Conservation (phyloP, 1,140 invertebrate species). For the Cydia splendana region DNA sequence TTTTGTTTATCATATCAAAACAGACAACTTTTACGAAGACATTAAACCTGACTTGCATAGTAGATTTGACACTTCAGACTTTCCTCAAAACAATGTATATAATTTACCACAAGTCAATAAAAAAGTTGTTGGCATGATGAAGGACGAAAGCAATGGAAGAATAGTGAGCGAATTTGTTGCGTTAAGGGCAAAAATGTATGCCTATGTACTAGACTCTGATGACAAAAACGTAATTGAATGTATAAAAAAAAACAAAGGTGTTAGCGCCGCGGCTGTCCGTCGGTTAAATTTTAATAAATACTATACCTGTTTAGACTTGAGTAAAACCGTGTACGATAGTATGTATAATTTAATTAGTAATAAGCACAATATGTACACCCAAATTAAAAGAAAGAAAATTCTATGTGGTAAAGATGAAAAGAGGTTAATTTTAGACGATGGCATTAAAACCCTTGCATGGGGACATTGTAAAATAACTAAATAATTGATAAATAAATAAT, state of each 20-base stretch:
- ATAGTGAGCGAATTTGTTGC: constrained; percentile 39
- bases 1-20: constrained; percentile 39
- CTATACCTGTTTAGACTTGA: background rate
- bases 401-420: constrained; percentile 39
- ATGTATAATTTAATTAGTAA: background rate
- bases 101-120: constrained; percentile 34
- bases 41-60: constrained; percentile 34
- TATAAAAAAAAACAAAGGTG: constrained; percentile 39
- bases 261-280: constrained; percentile 40
- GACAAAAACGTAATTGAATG: constrained; percentile 27
- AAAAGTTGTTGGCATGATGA: constrained; percentile 37
- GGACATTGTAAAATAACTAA: constrained; percentile 42
- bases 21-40: constrained; percentile 39
- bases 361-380: constrained; percentile 36
- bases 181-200: constrained; percentile 39
- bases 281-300: too few relatives aligned
- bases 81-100: constrained; percentile 32
- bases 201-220: constrained; percentile 24
- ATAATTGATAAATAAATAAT: too few relatives aligned
- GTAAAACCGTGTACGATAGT: background rate
- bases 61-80: constrained; percentile 40
- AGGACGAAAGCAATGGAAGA: constrained; percentile 37
- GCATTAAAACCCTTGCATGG: constrained; percentile 39
- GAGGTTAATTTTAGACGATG: constrained; percentile 35
- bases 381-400: constrained; percentile 48